Evolutionary conservation across 2,888 invertebrate species (phyloP).

Genomic region (Eremobia ochroleuca): DNA sequence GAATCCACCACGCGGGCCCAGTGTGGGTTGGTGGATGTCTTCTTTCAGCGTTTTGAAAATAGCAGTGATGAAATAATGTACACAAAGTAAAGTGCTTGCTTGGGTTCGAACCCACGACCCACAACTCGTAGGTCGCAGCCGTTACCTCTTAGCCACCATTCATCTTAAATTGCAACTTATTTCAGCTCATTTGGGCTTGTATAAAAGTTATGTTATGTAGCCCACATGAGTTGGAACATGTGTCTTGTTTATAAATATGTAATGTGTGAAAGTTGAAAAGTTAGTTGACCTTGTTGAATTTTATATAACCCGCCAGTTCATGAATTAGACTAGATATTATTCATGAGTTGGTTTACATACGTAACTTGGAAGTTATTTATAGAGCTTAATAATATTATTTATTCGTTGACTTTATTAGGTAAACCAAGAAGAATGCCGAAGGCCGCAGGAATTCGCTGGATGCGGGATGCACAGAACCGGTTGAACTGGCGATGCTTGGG

Average conservation of each 20-base stretch:
- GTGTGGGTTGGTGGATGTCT: no score
- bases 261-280: constrained; percentile 12
- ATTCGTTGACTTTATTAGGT: not conserved
- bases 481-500: not conserved
- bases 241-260: constrained; percentile 36
- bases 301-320: constrained; percentile 3
- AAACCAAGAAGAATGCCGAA: not conserved
- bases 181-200: not conserved
- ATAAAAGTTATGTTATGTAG: not conserved
- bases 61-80: no score
- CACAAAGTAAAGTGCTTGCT: no score
- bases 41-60: no score
- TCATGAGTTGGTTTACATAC: constrained; percentile 13
- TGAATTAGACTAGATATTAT: constrained; percentile 23
- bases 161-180: not conserved
- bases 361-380: constrained; percentile 28
- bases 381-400: constrained; percentile 9
- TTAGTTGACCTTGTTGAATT: constrained; percentile 35
- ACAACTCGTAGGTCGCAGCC: no score
- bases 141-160: not conserved
- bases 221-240: not conserved
- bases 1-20: no score
- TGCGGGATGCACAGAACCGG: not conserved
- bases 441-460: not conserved
- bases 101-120: no score